Evolutionary conservation across 2,113 vertebrate species (phyloP), one percentile per base, ranked within the genome.

Genomic region (Corydoras sp.): DNA sequence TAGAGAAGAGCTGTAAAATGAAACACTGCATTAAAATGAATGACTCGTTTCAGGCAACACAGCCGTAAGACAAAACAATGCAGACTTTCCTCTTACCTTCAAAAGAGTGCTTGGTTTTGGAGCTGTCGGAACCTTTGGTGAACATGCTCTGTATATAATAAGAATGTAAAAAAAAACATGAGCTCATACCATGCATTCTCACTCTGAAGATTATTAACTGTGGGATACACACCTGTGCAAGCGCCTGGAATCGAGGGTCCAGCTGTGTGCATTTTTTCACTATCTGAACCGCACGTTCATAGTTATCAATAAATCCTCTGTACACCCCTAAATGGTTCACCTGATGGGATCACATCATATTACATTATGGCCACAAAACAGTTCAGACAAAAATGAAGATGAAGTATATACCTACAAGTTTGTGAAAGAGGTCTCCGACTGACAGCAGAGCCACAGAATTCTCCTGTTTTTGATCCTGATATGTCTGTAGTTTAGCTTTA

Each of bases 351-450:
- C 4, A 30, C 8, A 48, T 43, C 58, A 69, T 32, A 68, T 18
- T 11, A 43, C 54, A 13, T 18, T 29, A 74, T 30, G 5, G 10
- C 30, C 14, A 72, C 10, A 48, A 6, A 48, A 64, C 32, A 56
- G 8, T 2, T 12, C 5, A 48, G 9, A 6, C 3, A 35, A 64
- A 13, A 32, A 35, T 15, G 11, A 11, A 9, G 5, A 24, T 10
- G 51, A 11, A 29, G 49, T 2, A 53, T 9, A 60, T 62, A 75
- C 86, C 74, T 30, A 89, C 90, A 81, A 91, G 78, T 69, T 85
- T 89, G 51, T 85, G 79, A 62, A 88, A 90, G 51, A 90, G 72
- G 54, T 90, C 87, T 7, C 88, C 90, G 18, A 91, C 88, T 0
- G 76, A 65, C 54, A 87, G 59, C 24, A 15, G 15, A 10, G 79